Base-by-base conservation (phyloP, 2,113 vertebrate species). In the Macaca mulatta region DNA sequence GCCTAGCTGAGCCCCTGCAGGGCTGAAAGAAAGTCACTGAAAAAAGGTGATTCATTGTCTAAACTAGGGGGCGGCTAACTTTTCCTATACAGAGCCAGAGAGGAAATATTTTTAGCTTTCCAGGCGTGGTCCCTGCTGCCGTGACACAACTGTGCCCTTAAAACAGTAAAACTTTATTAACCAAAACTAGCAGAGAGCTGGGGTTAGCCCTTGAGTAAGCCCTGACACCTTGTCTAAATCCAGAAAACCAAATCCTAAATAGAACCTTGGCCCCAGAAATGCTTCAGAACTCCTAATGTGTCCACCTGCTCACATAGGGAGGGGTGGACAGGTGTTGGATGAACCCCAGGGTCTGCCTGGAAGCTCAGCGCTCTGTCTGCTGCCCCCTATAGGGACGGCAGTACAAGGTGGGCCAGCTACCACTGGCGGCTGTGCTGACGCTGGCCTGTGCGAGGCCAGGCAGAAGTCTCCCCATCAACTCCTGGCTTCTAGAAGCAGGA, bases 401-500 rank as follows among this genome's bases (percentile, higher is more conserved):
- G n/a, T 78, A 40, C 25, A 57, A 61, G 23, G 59, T 61, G 8
- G 70, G 27, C 22, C 55, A 38, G 45, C 32, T 64, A 27, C 43
- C 67, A 61, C 4, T 35, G 23, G 84, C 23, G 8, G n/a, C 86
- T 75, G 6, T 43, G 27, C 55, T 40, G 18, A 22, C 4, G 22
- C 17, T 86, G 96, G 59, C 79, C 77, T 11, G 0, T 17, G 6
- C 9, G 3, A 78, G 20, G 32, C 80, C 67, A 14, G 14, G 48
- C 30, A 78, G n/a, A 85, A 43, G 38, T 10, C 79, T 70, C 61
- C 27, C 16, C 25, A 32, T 83, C 11, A 7, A 43, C 40, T 75
- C 85, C 50, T 94, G 55, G 17, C 79, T 86, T 83, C 74, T 74
- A 72, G 79, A 95, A 97, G 17, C 59, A 86, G 50, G 69, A 93